A percentile compares a stretch with the other conserved stretches of the same genome.
These are phyloP conservation scores for Agrotis clavis DNA, from an alignment of 2,888 invertebrate genomes.

Conservation along the genomic window DNA sequence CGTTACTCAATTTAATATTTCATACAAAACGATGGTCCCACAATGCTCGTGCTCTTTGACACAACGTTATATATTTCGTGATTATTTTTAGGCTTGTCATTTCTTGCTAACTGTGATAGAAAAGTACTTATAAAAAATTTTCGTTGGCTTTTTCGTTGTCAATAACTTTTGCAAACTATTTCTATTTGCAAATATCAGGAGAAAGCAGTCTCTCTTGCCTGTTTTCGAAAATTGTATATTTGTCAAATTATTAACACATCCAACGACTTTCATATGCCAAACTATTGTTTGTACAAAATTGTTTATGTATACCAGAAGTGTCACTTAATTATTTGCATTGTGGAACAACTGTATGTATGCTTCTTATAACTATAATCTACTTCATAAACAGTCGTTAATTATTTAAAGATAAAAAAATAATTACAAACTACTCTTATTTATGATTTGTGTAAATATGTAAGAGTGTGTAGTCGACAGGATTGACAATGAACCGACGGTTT, in stretches of 20 bases:
- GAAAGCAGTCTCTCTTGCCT: neutral
- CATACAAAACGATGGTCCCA: constrained; percentile 77
- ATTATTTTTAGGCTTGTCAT: constrained; percentile 12
- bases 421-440: constrained; percentile 53
- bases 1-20: constrained; percentile 62
- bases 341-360: constrained; percentile 78
- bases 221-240: constrained; percentile 1
- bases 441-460: constrained; percentile 56
- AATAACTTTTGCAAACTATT: constrained; percentile 19
- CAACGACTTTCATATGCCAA: constrained; percentile 25
- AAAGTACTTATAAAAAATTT: constrained; percentile 25
- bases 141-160: constrained; percentile 52
- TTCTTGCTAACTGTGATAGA: constrained; percentile 15
- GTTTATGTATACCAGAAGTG: constrained; percentile 35
- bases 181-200: constrained; percentile 25
- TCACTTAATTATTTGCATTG: constrained; percentile 61
- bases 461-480: constrained; percentile 50
- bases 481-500: constrained; percentile 79
- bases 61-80: constrained; percentile 30
- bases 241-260: constrained; percentile 15
- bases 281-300: constrained; percentile 7
- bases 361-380: constrained; percentile 77
- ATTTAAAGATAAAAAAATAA: constrained; percentile 51
- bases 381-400: constrained; percentile 86
- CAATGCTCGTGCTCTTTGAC: constrained; percentile 63